Base-by-base conservation (phyloP, 2,888 invertebrate genomes). In the Xestia sexstrigata region DNA sequence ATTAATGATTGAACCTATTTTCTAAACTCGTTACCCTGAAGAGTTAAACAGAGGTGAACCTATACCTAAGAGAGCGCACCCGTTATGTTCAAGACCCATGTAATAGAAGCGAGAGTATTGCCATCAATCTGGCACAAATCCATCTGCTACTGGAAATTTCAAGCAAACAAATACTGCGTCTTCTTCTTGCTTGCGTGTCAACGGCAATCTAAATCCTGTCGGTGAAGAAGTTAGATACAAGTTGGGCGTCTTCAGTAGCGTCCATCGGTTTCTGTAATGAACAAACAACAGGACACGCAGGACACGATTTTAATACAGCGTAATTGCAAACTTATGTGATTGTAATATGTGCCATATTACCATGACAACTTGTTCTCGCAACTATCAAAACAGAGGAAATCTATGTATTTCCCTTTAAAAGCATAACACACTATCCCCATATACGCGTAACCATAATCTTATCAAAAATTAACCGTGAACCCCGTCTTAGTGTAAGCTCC, bases 381-480 rank as follows among this genome's bases (percentile, higher is more conserved):
- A 15, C n/a, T n/a, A 42, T 15, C 39, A 35, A 71, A 74, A 60
- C 45, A 62, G 49, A 49, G 47, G 23, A 39, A n/a, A 70, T 62
- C 74, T 8, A 35, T 30, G 35, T n/a, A 13, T 9, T 35, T 30
- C 20, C 35, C 39, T 20, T 20, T 13, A 45, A 70, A 42, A 49
- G 26, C n/a, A 35, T 45, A 47, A n/a, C n/a, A 60, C 70, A 49
- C n/a, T 20, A 30, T 20, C 62, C n/a, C n/a, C 15, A 8, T 20
- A 30, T 23, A 30, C 17, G 70, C 42, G 55, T 65, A 63, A 63
- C 82, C 60, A 76, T 81, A 71, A 77, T 80, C 77, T 77, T 82
- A 77, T 82, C 74, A 83, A 83, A 82, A 74, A 83, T 79, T 68
- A 35, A 79, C 70, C 39, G 15, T 23, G 52, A 49, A 68, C 60